Evolutionary conservation across 2,797 vertebrate genomes (phyloP), one percentile per base, ranked within the genome.

Genomic region (Sciaenops ocellatus): DNA sequence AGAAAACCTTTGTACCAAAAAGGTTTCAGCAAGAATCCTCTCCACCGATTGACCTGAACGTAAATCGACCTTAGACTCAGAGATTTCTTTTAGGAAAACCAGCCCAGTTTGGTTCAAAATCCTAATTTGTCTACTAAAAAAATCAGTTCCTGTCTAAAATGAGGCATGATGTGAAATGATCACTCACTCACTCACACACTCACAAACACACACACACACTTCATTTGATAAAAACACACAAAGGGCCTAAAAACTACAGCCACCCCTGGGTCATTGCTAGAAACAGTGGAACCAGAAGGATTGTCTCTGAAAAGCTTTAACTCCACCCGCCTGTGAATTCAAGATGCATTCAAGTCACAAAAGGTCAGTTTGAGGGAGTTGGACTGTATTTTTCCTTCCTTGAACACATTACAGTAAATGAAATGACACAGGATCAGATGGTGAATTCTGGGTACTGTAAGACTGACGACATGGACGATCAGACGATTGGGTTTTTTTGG

Each of bases 131-230:
- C 78, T 84, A 87, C 73, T 15, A 62, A 60, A 74, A 56, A 78
- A 76, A 70, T 47, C 47, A 16, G 38, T 72, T 83, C 65, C 52
- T 48, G 47, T 82, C 34, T 83, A 77, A 79, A 78, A 88, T 85
- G 89, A 90, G 68, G 81, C 78, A 82, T 91, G 80, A 87, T 70
- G 73, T 85, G 87, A 87, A 85, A 91, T 90, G 84, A 77, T 73
- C 69, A 17, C 64, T 55, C 70, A 50, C 54, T 65, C 47, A 71
- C 62, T 76, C 70, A 74, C 71, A 83, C 75, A 61, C 64, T 76
- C 65, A 41, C 64, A 59, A 64, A 41, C 69, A 71, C 75, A 46
- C 24, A 82, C 48, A 61, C 79, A 64, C 52, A 56, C 65, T 62
- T 62, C 79, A 63, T 76, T 28, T 41, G 15, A 56, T 62, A 59